Evolutionary conservation across 1,140 invertebrate genomes (phyloP), one percentile per base, ranked within the genome.

Genomic region (Drosophila insularis): DNA sequence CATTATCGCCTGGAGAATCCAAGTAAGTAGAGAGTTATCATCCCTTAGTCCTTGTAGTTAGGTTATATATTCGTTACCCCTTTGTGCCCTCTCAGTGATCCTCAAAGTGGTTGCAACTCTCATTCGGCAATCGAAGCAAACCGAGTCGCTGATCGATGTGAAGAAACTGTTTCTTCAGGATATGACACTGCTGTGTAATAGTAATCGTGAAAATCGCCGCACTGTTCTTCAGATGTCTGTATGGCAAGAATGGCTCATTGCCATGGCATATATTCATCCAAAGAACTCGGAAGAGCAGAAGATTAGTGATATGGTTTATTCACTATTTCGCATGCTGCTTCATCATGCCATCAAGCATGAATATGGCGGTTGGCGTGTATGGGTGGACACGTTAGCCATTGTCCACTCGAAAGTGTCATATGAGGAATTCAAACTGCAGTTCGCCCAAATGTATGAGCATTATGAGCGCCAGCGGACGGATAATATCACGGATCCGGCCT

Each of bases 201-300:
- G 98, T 91, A 99, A 98, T 92, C 94, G 98, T 17, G 98, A 99
- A 92, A 99, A 99, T 93, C 93, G 99, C 58, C 93, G 98, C 74
- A 99, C 98, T 0, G 97, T 99, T 1, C 93, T 99, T 11, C 99
- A 99, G 93, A 99, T 99, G 99, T 99, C 98, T 5, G 99, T 99
- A 1, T 99, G 99, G 99, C 99, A 99, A 93, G 98, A 99, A 91
- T 99, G 99, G 99, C 93, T 99, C 1, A 99, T 99, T 80, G 98
- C 98, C 4, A 96, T 99, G 95, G 97, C 98, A 23, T 99, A 99
- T 91, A 98, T 99, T 63, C 98, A 99, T 92, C 98, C 98, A 0
- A 97, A 98, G 91, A 98, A 96, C 84, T 95, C 96, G 1, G 98
- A 99, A 90, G 97, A 99, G 92, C 97, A 98, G 87, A 98, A 99